These are phyloP conservation scores for Dryobota labecula DNA, from an alignment of 2,888 invertebrate genomes.

Conservation along the genomic window DNA sequence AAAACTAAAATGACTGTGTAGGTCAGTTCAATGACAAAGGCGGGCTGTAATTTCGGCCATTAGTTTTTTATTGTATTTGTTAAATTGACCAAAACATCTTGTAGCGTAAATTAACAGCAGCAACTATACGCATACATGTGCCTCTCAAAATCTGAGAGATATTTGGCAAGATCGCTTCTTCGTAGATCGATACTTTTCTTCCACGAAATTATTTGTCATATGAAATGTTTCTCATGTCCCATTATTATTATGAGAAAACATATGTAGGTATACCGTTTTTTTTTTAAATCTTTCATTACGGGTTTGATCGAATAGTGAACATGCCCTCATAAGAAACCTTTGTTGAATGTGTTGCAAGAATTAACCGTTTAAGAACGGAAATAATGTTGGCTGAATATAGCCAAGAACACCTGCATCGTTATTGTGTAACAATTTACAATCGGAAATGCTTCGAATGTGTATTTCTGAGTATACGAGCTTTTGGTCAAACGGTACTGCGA, in stretches of 20 bases:
- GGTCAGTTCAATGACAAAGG: conserved; percentile 57
- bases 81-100: conserved; percentile 9
- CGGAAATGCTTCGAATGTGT: conserved; percentile 35
- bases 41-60: conserved; percentile 1
- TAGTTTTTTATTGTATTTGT: conserved; percentile 6
- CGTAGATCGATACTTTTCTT: neutral
- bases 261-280: too few species aligned
- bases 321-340: too few species aligned
- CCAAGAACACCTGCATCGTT: conserved; percentile 43
- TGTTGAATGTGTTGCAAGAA: conserved; percentile 17
- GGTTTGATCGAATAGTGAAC: too few species aligned
- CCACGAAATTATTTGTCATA: neutral
- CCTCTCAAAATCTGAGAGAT: neutral
- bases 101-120: neutral
- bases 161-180: neutral
- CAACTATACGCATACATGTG: neutral
- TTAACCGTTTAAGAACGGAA: conserved; percentile 15
- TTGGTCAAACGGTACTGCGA: conserved; percentile 11
- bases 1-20: conserved; percentile 38
- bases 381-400: conserved; percentile 35
- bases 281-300: too few species aligned
- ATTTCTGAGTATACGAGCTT: conserved; percentile 38
- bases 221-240: neutral
- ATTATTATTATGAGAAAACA: neutral
- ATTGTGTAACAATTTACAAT: conserved; percentile 39